Conservation (phyloP, 1,140 invertebrate genomes). For the Halictus rubicundus region DNA sequence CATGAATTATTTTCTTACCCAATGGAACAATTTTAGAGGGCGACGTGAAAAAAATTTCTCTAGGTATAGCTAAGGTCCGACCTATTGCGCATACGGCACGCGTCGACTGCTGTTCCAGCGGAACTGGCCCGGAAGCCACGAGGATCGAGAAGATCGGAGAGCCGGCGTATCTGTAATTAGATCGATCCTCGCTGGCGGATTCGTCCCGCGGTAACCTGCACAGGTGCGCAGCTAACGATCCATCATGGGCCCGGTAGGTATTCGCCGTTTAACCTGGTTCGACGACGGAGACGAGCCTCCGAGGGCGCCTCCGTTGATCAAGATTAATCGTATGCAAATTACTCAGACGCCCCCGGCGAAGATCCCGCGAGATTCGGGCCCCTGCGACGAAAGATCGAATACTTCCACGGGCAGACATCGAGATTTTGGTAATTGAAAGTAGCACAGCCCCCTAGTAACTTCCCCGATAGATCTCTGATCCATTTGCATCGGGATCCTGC, state of each 20-base stretch:
- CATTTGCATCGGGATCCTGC: neutral
- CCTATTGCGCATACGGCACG: too few relatives aligned
- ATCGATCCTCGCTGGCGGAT: constrained; percentile 49
- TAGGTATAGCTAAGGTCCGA: too few relatives aligned
- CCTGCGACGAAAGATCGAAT: constrained; percentile 38
- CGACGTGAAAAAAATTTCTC: too few relatives aligned
- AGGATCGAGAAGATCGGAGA: neutral
- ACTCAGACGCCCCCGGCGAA: constrained; percentile 26
- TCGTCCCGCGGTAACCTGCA: constrained; percentile 40
- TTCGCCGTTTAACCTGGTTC: constrained; percentile 60
- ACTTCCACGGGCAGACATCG: neutral
- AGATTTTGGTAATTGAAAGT: constrained; percentile 57
- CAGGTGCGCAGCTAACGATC: constrained; percentile 54
- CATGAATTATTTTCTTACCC: too few relatives aligned
- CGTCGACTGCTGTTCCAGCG: neutral
- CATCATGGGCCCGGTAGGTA: constrained; percentile 45
- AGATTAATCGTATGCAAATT: constrained; percentile 69
- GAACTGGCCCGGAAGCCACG: neutral
- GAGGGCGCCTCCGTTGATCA: constrained; percentile 53
- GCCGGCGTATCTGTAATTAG: constrained; percentile 35
- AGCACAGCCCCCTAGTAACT: neutral
- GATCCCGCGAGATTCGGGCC: constrained; percentile 43
- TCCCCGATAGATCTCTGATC: neutral
- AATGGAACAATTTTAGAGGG: too few relatives aligned
- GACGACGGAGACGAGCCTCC: constrained; percentile 45